Percentiles rank a stretch among this genome's conserved stretches.
Conservation (phyloP, 2,888 invertebrate species). For the Yponomeuta plumbellus region DNA sequence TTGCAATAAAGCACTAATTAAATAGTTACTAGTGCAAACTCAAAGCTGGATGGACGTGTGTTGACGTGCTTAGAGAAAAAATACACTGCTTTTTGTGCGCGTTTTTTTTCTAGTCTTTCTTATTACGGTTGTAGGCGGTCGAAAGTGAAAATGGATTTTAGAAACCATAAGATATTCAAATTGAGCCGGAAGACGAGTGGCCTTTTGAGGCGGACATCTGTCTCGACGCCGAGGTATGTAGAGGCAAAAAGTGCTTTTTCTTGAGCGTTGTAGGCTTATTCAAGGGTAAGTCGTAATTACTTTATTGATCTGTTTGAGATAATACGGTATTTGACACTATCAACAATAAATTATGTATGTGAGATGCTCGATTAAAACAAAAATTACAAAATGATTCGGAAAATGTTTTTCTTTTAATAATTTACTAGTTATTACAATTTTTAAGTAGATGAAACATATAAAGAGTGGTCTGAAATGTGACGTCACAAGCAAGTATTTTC, state of each 20-base stretch:
- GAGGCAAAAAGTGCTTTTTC: background rate
- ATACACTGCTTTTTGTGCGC: conserved; percentile 16
- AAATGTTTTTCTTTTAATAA: too few species aligned
- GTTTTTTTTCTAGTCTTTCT: conserved; percentile 24
- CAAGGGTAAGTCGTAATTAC: too few species aligned
- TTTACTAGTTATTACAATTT: too few species aligned
- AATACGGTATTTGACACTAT: too few species aligned
- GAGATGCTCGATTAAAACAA: too few species aligned
- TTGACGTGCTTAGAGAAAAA: conserved; percentile 19
- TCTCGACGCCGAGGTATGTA: conserved; percentile 62
- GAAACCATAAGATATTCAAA: conserved; percentile 52
- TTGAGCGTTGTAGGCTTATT: background rate
- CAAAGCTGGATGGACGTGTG: conserved; percentile 59
- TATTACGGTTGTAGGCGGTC: conserved; percentile 13
- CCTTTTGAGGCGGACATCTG: conserved; percentile 52
- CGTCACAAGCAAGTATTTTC: too few species aligned
- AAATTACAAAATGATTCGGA: too few species aligned
- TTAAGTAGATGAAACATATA: too few species aligned
- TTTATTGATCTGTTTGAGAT: too few species aligned
- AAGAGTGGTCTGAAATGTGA: too few species aligned
- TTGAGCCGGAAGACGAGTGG: conserved; percentile 44
- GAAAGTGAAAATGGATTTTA: conserved; percentile 57
- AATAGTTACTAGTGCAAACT: conserved; percentile 45
- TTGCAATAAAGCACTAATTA: conserved; percentile 67
- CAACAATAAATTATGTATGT: too few species aligned